Evolutionary conservation across 2,888 invertebrate genomes (phyloP), one percentile per base, ranked within the genome.

Genomic region (Prenolepis imparis): DNA sequence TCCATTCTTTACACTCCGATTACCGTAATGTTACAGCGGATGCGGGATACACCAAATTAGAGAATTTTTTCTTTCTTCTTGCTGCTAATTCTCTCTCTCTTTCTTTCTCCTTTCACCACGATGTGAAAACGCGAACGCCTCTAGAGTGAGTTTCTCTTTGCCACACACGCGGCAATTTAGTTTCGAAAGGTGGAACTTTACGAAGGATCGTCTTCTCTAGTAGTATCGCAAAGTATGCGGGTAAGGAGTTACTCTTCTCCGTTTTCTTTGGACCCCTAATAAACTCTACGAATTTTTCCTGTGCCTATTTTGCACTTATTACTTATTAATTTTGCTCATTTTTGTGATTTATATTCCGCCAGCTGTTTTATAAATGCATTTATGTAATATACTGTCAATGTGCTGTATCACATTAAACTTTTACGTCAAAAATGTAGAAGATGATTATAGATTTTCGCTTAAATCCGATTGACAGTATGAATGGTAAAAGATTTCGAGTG

Each of bases 101-200:
- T 15, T 28, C n/a, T 52, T 8, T 9, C 52, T 15, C 52, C 5
- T 15, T 21, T 21, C 28, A 11, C 52, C 39, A n/a, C 55, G 59
- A 61, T 55, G 39, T 36, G 21, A 67, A 74, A 80, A 84, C 59
- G 59, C 70, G 32, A 48, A 36, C 48, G 21, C 59, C 36, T 72
- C 70, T 36, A 52, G 66, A 59, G 81, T 48, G 52, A 70, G 81
- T 68, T 72, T 61, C 59, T 57, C 39, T 24, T 21, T 61, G 59
- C 63, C 32, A 44, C n/a, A 66, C 67, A 39, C 68, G 57, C 24
- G 48, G 84, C 64, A 80, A 89, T 89, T 89, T 89, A 89, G 82
- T 75, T 85, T 74, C 80, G 39, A 59, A 52, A 82, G 70, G 70
- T 78, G 67, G 57, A 88, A 86, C 78, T 88, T 86, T 63, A 48